These are phyloP conservation scores for Trachelipus rathkii DNA, from an alignment of 1,140 invertebrate genomes.

Conservation along the genomic window DNA sequence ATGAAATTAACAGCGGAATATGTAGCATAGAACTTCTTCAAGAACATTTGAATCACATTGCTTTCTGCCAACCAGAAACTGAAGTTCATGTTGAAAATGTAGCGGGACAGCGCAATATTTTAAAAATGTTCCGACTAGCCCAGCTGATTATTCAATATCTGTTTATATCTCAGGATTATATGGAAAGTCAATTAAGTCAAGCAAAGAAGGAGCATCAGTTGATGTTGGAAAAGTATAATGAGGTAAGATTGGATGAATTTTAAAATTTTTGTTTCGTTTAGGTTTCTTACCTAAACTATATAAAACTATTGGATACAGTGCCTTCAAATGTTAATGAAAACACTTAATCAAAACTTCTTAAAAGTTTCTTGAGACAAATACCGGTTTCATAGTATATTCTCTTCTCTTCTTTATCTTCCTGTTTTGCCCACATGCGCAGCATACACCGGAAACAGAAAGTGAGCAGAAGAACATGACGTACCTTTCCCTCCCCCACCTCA, in stretches of 20 bases:
- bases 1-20: slow-evolving; percentile 26
- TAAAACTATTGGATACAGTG: too few relatives aligned
- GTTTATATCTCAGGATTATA: slow-evolving; percentile 37
- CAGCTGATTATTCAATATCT: slow-evolving; percentile 38
- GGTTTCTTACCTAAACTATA: too few relatives aligned
- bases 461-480: too few relatives aligned
- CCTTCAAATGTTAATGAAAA: too few relatives aligned
- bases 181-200: slow-evolving; percentile 33
- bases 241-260: slow-evolving; percentile 17
- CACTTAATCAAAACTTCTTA: too few relatives aligned
- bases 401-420: too few relatives aligned
- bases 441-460: too few relatives aligned
- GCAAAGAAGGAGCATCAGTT: slow-evolving; percentile 25
- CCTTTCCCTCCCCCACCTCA: too few relatives aligned
- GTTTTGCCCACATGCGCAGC: too few relatives aligned
- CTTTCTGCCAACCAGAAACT: slow-evolving; percentile 33
- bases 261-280: too few relatives aligned
- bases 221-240: slow-evolving; percentile 32
- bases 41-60: slow-evolving; percentile 31
- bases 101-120: slow-evolving; percentile 26
- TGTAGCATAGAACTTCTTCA: slow-evolving; percentile 35
- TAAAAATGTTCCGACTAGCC: slow-evolving; percentile 37
- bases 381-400: too few relatives aligned
- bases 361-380: too few relatives aligned
- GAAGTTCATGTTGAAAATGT: slow-evolving; percentile 31